phyloP scores from a whole-genome alignment of 2,113 vertebrate genomes.

The Grantiella picta region DNA sequence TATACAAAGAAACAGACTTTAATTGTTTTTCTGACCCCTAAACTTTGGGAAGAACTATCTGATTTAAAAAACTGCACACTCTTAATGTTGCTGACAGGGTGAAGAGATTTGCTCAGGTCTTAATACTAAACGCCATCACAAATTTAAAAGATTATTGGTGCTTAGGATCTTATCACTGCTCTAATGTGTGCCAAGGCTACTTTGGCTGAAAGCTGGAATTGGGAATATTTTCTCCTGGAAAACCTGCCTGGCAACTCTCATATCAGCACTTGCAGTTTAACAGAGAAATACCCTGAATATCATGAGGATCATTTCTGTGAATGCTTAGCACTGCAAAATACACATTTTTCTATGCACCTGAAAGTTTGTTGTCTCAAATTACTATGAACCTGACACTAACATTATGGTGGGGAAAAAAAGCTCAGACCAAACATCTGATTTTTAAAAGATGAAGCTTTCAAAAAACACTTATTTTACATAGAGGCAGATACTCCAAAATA shows the following conservation, averaged over 20 bases:
- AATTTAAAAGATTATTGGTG: background rate
- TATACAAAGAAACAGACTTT: background rate
- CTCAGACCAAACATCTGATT: background rate
- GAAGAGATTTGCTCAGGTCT: background rate
- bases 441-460: background rate
- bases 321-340: background rate
- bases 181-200: background rate
- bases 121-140: background rate
- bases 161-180: background rate
- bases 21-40: background rate
- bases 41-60: background rate
- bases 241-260: background rate
- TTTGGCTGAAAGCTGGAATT: background rate
- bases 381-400: background rate
- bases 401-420: background rate
- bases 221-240: background rate
- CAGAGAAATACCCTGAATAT: background rate
- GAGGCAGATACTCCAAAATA: background rate
- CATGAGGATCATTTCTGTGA: background rate
- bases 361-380: background rate
- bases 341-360: background rate
- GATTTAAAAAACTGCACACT: background rate
- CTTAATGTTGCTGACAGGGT: background rate
- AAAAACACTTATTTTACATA: background rate
- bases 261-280: background rate